A percentile compares a stretch with the other conserved stretches of the same genome.
Conservation (phyloP, 2,113 vertebrate species). For the Phylloscopus whistleri region DNA sequence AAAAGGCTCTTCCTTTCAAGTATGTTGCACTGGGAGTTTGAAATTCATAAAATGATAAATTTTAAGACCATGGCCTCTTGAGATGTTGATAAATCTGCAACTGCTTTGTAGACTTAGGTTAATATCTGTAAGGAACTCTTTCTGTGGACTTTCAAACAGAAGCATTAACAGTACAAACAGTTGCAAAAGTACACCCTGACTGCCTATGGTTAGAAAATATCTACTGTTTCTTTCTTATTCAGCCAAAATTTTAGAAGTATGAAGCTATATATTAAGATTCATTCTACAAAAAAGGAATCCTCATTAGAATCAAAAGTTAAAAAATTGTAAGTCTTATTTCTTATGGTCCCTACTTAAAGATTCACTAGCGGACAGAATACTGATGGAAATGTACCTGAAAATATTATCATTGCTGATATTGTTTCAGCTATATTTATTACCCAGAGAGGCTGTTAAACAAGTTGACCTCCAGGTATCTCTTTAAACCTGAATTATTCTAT, state of each 20-base stretch:
- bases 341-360: neutral
- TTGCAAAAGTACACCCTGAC: neutral
- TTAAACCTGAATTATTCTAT: neutral
- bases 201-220: neutral
- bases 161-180: neutral
- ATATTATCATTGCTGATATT: neutral
- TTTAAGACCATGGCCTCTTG: neutral
- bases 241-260: neutral
- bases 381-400: neutral
- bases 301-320: neutral
- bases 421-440: neutral
- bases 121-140: neutral
- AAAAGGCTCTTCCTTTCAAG: neutral
- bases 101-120: neutral
- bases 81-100: neutral
- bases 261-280: neutral
- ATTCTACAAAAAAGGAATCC: neutral
- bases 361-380: neutral
- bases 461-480: neutral
- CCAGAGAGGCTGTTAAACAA: neutral
- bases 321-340: neutral
- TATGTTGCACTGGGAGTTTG: neutral
- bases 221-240: neutral
- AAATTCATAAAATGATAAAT: neutral
- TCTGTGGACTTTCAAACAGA: neutral